Conservation (phyloP, 1,140 invertebrate genomes). For the Lanistes nyassanus region DNA sequence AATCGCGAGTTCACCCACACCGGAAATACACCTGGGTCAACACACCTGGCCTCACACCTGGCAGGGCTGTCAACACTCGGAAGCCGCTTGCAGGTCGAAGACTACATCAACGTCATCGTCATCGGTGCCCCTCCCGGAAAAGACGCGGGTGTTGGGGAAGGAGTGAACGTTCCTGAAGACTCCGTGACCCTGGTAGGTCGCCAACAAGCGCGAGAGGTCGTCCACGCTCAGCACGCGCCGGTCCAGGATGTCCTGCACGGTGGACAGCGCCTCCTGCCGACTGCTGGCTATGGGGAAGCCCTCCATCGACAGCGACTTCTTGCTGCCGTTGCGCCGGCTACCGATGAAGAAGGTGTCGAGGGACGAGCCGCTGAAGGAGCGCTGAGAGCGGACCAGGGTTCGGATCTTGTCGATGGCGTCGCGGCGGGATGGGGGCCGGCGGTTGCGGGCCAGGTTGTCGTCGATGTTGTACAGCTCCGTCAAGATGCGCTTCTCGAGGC, state of each 20-base stretch:
- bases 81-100: too few species aligned
- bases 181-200: too few species aligned
- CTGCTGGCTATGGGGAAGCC: background rate
- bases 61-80: too few species aligned
- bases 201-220: background rate
- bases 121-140: too few species aligned
- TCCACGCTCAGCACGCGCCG: slow-evolving; percentile 5
- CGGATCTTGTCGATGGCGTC: slow-evolving; percentile 21
- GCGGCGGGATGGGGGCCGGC: background rate
- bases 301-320: slow-evolving; percentile 3
- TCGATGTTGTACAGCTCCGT: slow-evolving; percentile 15
- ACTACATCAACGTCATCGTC: too few species aligned
- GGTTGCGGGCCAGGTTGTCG: slow-evolving; percentile 8
- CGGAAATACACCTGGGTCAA: too few species aligned
- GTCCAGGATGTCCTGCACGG: slow-evolving; percentile 14
- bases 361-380: slow-evolving; percentile 14
- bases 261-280: slow-evolving; percentile 8
- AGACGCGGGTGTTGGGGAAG: too few species aligned
- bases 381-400: slow-evolving; percentile 2
- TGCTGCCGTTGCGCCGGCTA: background rate
- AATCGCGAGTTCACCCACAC: too few species aligned
- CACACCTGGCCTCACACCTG: too few species aligned
- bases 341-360: slow-evolving; percentile 9
- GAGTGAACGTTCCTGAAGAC: too few species aligned
- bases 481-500: slow-evolving; percentile 16